These are phyloP conservation scores for Leptopilina drosophilae DNA, from an alignment of 2,888 invertebrate genomes.

Conservation along the genomic window DNA sequence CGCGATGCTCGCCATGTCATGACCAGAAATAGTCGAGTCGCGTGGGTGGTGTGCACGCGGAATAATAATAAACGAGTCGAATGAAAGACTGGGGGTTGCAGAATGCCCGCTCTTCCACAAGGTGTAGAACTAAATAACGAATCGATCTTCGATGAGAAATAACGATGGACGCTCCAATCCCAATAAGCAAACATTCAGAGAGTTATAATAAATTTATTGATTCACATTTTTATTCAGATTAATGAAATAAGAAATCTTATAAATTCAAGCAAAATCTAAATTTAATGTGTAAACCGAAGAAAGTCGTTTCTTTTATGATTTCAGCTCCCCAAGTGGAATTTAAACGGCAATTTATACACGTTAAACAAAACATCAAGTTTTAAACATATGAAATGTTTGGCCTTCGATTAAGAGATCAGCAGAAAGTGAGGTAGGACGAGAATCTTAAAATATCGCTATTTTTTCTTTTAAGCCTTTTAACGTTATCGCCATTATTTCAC, in stretches of 20 bases:
- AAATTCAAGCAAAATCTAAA: slow-evolving; percentile 2
- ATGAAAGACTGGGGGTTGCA: slow-evolving; percentile 43
- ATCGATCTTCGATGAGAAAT: slow-evolving; percentile 7
- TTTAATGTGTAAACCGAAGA: slow-evolving; percentile 3
- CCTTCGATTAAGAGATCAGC: slow-evolving; percentile 30
- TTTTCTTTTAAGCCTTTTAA: neutral
- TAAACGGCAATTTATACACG: neutral
- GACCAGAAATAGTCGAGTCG: slow-evolving; percentile 72
- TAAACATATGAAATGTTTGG: slow-evolving; percentile 27
- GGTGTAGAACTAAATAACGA: slow-evolving; percentile 35
- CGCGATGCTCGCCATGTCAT: slow-evolving; percentile 60
- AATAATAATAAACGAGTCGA: slow-evolving; percentile 54
- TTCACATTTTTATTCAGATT: neutral
- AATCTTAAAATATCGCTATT: slow-evolving; percentile 19
- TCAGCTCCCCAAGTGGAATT: neutral
- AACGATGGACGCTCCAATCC: slow-evolving; percentile 15
- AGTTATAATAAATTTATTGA: neutral
- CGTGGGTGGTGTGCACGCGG: slow-evolving; percentile 71
- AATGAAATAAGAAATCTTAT: neutral
- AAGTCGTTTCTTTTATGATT: neutral
- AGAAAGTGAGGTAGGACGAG: slow-evolving; percentile 36
- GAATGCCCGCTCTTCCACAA: slow-evolving; percentile 8
- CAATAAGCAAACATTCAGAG: neutral
- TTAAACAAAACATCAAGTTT: slow-evolving; percentile 4
- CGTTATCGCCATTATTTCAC: too few species aligned